Base-by-base conservation (phyloP, 64 coral and sea anemone genomes). In the Anthopleura sola region DNA sequence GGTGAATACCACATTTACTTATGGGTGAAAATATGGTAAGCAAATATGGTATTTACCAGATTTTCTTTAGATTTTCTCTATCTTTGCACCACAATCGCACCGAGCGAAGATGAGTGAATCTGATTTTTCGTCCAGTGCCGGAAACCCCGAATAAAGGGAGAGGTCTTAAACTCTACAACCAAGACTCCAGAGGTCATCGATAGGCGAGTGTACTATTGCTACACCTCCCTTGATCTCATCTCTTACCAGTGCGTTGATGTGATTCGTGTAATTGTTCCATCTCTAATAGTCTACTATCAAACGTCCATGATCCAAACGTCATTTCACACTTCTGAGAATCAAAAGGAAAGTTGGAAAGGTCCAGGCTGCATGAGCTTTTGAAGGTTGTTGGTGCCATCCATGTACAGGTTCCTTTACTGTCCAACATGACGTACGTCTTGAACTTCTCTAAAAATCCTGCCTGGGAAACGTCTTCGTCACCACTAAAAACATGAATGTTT, bases 371-470 rank as follows among this genome's bases (percentile, higher is more conserved):
- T 0, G 80, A 87, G 37, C 93, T 95, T 20, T 91, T 90, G n/a
- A 91, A 55, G 6, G 86, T 87, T n/a, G 88, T 78, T 15, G 89
- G 82, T 7, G 88, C 82, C 26, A 88, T 69, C 89, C 93, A 95
- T 1, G 36, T 71, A 12, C 81, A 88, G 15, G 17, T 36, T 9
- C 93, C 93, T 49, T 37, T 88, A 33, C 81, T 95, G 60, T 95
- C 32, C 0, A 95, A 75, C 12, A 85, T 60, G 3, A 85, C 74
- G 44, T 83, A 87, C 7, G 81, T 95, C 88, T 95, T 95, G 56
- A 88, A 95, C 40, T 91, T 79, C 77, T 95, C 86, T 16, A 80
- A 85, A 23, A 86, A 83, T 12, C 93, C 93, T 26, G 93, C 78
- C 55, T 88, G 85, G 11, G 51, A 46, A 32, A 82, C 66, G 28